These are phyloP conservation scores for Enteromius paludinosus DNA, from an alignment of 2,797 vertebrate species.

Conservation along the genomic window DNA sequence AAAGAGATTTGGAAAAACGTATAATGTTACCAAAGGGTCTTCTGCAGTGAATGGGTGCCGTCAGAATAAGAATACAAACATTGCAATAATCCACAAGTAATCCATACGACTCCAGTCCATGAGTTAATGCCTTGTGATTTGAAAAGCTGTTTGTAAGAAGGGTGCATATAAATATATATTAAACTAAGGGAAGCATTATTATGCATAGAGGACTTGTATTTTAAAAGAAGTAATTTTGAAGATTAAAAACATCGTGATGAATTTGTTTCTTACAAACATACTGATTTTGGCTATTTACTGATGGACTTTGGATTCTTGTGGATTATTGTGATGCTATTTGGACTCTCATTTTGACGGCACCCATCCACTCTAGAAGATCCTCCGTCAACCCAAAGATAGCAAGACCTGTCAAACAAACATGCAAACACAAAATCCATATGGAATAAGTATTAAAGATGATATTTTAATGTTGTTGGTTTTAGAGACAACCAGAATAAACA, in stretches of 20 bases:
- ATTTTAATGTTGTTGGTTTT: conserved; percentile 61
- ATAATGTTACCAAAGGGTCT: neutral
- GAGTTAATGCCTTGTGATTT: neutral
- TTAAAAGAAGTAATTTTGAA: too few species aligned
- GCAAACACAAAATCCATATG: neutral
- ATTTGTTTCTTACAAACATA: neutral
- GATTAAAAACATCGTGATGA: neutral
- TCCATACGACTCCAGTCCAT: neutral
- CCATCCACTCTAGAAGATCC: neutral
- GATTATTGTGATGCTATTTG: neutral
- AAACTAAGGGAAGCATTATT: neutral
- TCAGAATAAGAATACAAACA: neutral
- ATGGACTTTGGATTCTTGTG: neutral
- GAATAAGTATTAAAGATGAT: conserved; percentile 48
- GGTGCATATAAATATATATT: too few species aligned
- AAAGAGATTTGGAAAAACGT: neutral
- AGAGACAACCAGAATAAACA: conserved; percentile 48
- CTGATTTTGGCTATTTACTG: neutral
- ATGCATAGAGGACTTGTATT: neutral
- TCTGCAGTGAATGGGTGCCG: neutral
- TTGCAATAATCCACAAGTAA: too few species aligned
- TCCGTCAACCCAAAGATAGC: too few species aligned
- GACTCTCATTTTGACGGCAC: neutral
- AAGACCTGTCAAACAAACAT: neutral
- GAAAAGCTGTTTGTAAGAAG: neutral